A percentile compares a stretch with the other conserved stretches of the same genome.
Evolutionary conservation across 2,797 vertebrate genomes (phyloP).

Genomic region (Premnoplex brunnescens): DNA sequence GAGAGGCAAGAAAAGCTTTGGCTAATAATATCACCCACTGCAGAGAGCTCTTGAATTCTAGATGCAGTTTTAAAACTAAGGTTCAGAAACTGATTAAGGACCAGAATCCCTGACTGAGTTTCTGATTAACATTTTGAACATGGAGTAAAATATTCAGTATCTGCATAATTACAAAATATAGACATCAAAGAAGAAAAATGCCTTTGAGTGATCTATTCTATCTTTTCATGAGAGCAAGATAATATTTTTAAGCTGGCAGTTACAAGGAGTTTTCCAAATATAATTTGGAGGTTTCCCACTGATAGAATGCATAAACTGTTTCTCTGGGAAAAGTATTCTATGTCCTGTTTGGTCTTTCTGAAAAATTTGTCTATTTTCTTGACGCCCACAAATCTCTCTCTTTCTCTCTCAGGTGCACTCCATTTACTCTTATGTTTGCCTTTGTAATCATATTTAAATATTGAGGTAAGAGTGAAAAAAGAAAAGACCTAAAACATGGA

Average conservation of each 20-base stretch:
- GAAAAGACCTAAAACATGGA: background rate
- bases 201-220: background rate
- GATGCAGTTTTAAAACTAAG: background rate
- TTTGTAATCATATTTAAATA: background rate
- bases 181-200: background rate
- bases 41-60: background rate
- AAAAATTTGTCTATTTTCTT: background rate
- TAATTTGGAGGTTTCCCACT: background rate
- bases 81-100: slow-evolving; percentile 5
- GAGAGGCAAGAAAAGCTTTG: background rate
- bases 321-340: background rate
- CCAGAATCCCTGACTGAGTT: slow-evolving; percentile 6
- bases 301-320: background rate
- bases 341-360: background rate
- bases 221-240: background rate
- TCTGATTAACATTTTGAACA: slow-evolving; percentile 37
- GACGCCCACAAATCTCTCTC: background rate
- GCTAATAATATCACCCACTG: background rate
- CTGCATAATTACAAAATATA: slow-evolving; percentile 3
- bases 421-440: background rate
- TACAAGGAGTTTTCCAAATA: background rate
- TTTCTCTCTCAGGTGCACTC: background rate
- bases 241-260: background rate
- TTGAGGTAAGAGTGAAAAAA: background rate
- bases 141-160: background rate